These are phyloP conservation scores for Drosophila phalerata DNA, from an alignment of 2,888 invertebrate genomes.

Conservation along the genomic window DNA sequence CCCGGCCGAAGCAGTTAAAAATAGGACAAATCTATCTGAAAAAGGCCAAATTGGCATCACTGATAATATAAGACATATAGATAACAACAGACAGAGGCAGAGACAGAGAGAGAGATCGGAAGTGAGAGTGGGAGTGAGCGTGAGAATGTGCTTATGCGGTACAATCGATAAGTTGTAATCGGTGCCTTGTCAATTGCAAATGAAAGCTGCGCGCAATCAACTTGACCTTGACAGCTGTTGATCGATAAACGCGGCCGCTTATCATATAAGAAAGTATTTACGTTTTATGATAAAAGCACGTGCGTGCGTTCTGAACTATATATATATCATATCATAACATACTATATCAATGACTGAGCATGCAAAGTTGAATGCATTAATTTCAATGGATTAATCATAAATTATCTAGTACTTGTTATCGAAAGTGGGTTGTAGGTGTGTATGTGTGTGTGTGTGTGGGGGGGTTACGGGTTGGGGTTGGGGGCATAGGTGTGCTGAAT, in stretches of 20 bases:
- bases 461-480: neutral
- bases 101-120: neutral
- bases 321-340: neutral
- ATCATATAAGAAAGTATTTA: slow-evolving; percentile 39
- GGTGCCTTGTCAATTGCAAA: slow-evolving; percentile 4
- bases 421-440: neutral
- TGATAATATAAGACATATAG: neutral
- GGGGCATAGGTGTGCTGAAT: neutral
- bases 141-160: slow-evolving; percentile 9
- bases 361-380: slow-evolving; percentile 12
- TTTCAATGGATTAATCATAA: slow-evolving; percentile 24
- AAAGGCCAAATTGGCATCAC: too few relatives aligned
- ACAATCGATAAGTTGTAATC: slow-evolving; percentile 34
- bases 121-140: slow-evolving; percentile 2
- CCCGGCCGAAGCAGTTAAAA: too few relatives aligned
- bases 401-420: slow-evolving; percentile 32
- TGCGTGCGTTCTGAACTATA: slow-evolving; percentile 5
- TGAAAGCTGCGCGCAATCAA: slow-evolving; percentile 23
- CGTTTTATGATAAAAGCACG: slow-evolving; percentile 27
- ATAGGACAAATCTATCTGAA: too few relatives aligned
- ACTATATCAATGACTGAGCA: neutral
- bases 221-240: slow-evolving; percentile 48
- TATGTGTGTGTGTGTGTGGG: neutral
- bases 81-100: neutral
- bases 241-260: slow-evolving; percentile 32